A percentile compares a stretch with the other conserved stretches of the same genome.
Conservation (phyloP, 2,797 vertebrate genomes). For the Coluber constrictor region DNA sequence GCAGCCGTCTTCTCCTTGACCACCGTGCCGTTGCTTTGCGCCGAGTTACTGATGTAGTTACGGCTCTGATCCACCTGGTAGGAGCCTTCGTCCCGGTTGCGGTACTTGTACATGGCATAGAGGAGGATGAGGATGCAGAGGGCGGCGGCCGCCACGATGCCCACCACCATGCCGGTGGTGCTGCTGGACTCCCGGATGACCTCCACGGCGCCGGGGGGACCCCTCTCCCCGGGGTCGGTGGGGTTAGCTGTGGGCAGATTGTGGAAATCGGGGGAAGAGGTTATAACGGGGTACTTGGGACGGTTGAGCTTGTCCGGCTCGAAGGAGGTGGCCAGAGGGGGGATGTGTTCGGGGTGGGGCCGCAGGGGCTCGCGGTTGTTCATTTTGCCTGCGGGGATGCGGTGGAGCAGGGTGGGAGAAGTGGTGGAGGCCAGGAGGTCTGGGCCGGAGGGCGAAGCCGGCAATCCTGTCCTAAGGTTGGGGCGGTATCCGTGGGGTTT, state of each 20-base stretch:
- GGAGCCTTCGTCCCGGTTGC: constrained; percentile 91
- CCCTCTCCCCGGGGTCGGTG: constrained; percentile 84
- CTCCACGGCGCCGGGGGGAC: constrained; percentile 85
- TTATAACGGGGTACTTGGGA: constrained; percentile 83
- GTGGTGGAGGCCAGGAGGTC: constrained; percentile 66
- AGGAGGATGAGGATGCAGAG: constrained; percentile 94
- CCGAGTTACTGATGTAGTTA: constrained; percentile 85
- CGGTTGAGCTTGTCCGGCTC: constrained; percentile 74
- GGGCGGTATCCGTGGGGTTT: constrained; percentile 74
- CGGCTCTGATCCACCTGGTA: constrained; percentile 93
- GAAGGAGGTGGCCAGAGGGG: constrained; percentile 79
- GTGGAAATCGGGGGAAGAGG: constrained; percentile 88
- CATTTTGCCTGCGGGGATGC: constrained; percentile 93
- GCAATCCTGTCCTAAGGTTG: constrained; percentile 69
- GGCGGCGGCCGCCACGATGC: constrained; percentile 90
- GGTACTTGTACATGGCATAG: constrained; percentile 96
- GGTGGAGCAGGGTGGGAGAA: constrained; percentile 68
- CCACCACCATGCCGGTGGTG: constrained; percentile 94
- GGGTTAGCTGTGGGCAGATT: constrained; percentile 93
- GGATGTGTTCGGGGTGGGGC: constrained; percentile 71
- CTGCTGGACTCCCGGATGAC: constrained; percentile 92
- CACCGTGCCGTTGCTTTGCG: constrained; percentile 86
- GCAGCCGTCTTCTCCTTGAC: constrained; percentile 88
- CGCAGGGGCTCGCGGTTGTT: constrained; percentile 87
- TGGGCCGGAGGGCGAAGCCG: constrained; percentile 72